Evolutionary conservation across 2,113 vertebrate species (phyloP).

Genomic region (Pseudorhombus dupliciocellatus): DNA sequence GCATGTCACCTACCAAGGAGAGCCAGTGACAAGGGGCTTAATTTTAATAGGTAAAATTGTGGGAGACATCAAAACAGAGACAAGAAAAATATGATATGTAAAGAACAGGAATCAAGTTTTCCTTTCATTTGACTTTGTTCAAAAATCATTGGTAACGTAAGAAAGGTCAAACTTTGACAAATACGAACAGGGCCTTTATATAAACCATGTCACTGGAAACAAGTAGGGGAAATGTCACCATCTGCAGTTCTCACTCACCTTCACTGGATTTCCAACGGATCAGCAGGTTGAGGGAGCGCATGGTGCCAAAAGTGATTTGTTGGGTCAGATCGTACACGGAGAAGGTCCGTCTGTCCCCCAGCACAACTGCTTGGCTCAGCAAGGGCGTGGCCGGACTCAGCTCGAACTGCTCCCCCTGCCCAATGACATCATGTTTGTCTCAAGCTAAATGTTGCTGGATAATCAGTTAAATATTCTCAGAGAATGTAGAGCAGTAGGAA

Average conservation of each 20-base stretch:
- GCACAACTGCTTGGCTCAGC: slow-evolving; percentile 83
- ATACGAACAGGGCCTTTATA: neutral
- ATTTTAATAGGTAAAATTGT: neutral
- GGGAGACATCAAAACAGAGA: neutral
- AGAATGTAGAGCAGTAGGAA: neutral
- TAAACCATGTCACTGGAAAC: neutral
- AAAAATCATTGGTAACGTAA: neutral
- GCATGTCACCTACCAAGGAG: slow-evolving; percentile 80
- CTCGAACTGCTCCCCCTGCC: slow-evolving; percentile 90
- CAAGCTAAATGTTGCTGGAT: too few relatives aligned
- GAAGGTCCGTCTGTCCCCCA: slow-evolving; percentile 88
- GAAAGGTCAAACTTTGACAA: slow-evolving; percentile 5
- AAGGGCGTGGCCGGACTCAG: slow-evolving; percentile 83
- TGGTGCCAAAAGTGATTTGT: slow-evolving; percentile 81
- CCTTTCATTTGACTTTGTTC: neutral
- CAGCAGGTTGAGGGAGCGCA: slow-evolving; percentile 89
- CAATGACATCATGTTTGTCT: slow-evolving; percentile 11
- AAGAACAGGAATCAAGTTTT: neutral
- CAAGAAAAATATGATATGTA: neutral
- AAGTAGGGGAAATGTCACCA: neutral
- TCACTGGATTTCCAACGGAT: slow-evolving; percentile 90
- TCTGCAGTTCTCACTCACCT: slow-evolving; percentile 75
- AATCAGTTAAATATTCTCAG: neutral
- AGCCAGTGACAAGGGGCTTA: neutral
- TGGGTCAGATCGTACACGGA: slow-evolving; percentile 90